These are phyloP conservation scores for Papilio dardanus DNA, from an alignment of 1,140 invertebrate species.

Conservation along the genomic window DNA sequence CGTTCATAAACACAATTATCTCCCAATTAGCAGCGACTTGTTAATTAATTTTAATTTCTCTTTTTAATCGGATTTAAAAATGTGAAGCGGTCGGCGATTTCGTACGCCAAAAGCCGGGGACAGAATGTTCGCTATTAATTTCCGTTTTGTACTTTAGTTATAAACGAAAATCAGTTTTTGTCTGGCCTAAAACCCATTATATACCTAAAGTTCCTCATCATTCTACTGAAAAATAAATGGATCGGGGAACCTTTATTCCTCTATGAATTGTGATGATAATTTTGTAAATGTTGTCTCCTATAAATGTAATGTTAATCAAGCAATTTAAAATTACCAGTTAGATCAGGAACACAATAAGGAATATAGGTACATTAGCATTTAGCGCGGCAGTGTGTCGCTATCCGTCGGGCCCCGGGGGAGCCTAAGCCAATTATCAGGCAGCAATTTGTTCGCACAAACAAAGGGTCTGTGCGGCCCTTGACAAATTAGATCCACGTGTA, in stretches of 20 bases:
- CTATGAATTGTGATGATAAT: no score
- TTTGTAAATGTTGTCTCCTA: no score
- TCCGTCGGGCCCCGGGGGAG: constrained; percentile 44
- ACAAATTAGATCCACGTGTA: constrained; percentile 72
- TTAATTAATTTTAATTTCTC: constrained; percentile 42
- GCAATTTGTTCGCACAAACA: constrained; percentile 77
- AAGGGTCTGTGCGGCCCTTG: constrained; percentile 64
- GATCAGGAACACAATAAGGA: constrained; percentile 23
- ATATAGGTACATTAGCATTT: constrained; percentile 33
- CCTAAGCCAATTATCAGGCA: constrained; percentile 74
- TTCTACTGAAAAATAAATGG: no score
- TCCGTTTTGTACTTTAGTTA: not conserved
- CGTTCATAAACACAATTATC: not conserved
- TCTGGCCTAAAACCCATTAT: no score
- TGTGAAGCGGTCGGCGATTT: not conserved
- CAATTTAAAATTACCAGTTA: constrained; percentile 14
- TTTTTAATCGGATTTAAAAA: constrained; percentile 47
- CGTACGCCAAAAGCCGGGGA: not conserved
- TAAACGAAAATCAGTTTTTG: not conserved
- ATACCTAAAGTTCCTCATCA: no score
- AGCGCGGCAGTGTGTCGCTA: constrained; percentile 18
- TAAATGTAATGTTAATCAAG: constrained; percentile 30
- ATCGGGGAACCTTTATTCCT: no score
- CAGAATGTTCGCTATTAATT: not conserved
- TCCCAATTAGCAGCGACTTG: constrained; percentile 42